Base-by-base conservation (phyloP, 2,113 vertebrate species). In the Alethe castanea region DNA sequence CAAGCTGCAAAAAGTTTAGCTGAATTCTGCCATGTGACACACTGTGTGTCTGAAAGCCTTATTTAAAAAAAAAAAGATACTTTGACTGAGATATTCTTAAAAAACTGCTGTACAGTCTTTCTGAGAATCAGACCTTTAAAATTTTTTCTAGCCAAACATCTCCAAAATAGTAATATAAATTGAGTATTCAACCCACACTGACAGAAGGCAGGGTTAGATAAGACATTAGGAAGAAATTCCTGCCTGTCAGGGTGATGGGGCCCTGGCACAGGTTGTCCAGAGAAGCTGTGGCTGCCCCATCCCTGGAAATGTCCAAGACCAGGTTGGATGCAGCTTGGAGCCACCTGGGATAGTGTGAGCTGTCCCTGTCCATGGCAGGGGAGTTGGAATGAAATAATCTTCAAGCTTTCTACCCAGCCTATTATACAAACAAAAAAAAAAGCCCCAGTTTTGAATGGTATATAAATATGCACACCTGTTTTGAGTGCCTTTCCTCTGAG, bases 241-340 rank as follows among this genome's bases (percentile, higher is more conserved):
- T 52, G 9, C 5, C 38, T 47, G 19, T 14, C 38, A 67, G 45
- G n/a, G 13, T 14, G 38, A 1, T 0, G 4, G 20, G 38, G 19
- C 14, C 14, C 26, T 44, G 35, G 18, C 19, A 73, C 15, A 25
- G 52, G 14, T 0, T 73, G 3, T 4, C 42, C 36, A 36, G 42
- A 36, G 42, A 5, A 59, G 12, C 44, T 82, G 29, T 31, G 61
- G 16, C 8, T 81, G n/a, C 6, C 24, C 19, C 47, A 54, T 47
- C 14, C 47, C n/a, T 82, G 45, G 17, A 14, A 61, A 0, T 29
- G 40, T 10, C 5, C 61, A 26, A 31, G 16, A 19, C 19, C 53
- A 53, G 38, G 24, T 0, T 81, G 69, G 28, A 45, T 0, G 0
- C 5, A 14, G 19, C 2, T 73, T 3, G 2, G 45, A 45, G 29